phyloP scores from a whole-genome alignment of 2,113 vertebrate genomes.

The Leucosticte australis region DNA sequence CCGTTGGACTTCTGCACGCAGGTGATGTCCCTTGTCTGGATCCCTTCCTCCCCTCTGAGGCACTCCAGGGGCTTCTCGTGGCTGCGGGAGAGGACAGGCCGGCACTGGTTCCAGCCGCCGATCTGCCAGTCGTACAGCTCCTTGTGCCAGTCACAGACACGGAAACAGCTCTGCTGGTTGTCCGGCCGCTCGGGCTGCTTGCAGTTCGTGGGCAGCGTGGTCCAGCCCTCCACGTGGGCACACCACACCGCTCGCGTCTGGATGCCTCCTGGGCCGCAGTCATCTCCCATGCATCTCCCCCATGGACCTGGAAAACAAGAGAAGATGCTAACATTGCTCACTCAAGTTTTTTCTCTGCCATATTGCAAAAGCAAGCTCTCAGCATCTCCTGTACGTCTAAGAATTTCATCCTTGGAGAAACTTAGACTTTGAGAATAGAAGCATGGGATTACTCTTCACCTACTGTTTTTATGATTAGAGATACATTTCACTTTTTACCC shows the following conservation, averaged over 20 bases:
- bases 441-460: neutral
- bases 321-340: neutral
- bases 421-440: neutral
- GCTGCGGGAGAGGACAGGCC: conserved; percentile 80
- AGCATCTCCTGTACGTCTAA: neutral
- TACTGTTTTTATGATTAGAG: neutral
- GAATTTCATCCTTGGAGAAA: neutral
- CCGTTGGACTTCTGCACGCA: conserved; percentile 85
- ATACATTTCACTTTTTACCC: neutral
- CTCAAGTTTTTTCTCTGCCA: neutral
- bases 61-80: conserved; percentile 78
- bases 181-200: conserved; percentile 82
- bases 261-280: conserved; percentile 92
- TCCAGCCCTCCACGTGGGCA: conserved; percentile 94
- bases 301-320: conserved; percentile 84
- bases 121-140: conserved; percentile 93
- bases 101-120: conserved; percentile 87
- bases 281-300: conserved; percentile 97
- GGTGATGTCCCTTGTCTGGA: conserved; percentile 87
- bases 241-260: conserved; percentile 96
- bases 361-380: neutral
- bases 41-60: conserved; percentile 87
- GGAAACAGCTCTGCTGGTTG: conserved; percentile 94
- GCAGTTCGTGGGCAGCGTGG: conserved; percentile 92
- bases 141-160: conserved; percentile 95